Base-by-base conservation (phyloP, 2,113 vertebrate genomes). In the Gymnobelideus leadbeateri region DNA sequence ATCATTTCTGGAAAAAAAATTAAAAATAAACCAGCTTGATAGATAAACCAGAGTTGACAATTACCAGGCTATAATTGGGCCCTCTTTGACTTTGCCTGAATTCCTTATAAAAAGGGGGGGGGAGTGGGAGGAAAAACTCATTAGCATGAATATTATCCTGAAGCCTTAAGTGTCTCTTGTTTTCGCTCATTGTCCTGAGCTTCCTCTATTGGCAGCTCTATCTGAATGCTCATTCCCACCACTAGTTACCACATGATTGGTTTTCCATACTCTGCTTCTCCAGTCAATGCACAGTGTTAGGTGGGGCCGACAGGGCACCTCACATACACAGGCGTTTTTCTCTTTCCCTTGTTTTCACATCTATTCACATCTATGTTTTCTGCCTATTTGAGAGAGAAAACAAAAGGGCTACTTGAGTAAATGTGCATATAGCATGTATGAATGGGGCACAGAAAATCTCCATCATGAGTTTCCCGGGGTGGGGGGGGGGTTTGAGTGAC, bases 11-110 rank as follows among this genome's bases (percentile, higher is more conserved):
- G 47, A 49, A 49, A 49, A 49, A 49, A 49, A 49, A 49, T 49
- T 49, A 49, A 49, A 49, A 49, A 49, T 49, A 49, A 49, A 49
- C 2, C 55, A 61, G 55, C 26, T 28, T 91, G 16, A 93, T 91
- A 96, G 95, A n/a, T 89, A 94, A 96, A 21, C 3, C 92, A 68
- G 10, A 94, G 94, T 91, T 97, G n/a, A 77, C 11, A 93, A 94
- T 93, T 90, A 14, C 0, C 14, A 89, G 3, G 53, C 8, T 55
- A 89, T 19, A 96, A 31, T 23, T 92, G 92, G n/a, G 91, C 92
- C 1, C n/a, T 31, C 91, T 8, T 57, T 93, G 95, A 61, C 24
- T 93, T 91, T 47, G 94, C 90, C 91, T 37, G 95, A 96, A 1
- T 0, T 89, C 3, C 2, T 90, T 89, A 92, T 21, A 24, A 94